Base-by-base conservation (phyloP, 2,888 invertebrate species). In the Drosophila borborema region DNA sequence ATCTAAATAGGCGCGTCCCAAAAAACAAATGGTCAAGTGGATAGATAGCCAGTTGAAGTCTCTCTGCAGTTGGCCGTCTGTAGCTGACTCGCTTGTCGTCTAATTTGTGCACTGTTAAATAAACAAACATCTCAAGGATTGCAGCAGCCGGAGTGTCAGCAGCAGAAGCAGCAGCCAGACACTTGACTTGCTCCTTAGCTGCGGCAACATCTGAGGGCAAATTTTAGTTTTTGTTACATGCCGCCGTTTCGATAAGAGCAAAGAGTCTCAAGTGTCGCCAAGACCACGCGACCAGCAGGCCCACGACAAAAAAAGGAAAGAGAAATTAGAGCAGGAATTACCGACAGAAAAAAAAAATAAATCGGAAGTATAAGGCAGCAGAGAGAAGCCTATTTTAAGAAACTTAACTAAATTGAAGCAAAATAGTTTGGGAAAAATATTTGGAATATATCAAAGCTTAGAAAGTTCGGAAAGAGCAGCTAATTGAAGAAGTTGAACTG, bases 81-180 rank as follows among this genome's bases (percentile, higher is more conserved):
- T 43, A 54, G 54, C 38, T 40, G 54, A 3, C 59, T 67, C 56
- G 79, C 61, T 65, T 80, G 70, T 74, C 80, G 79, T 86, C 86
- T 86, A 86, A 86, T 86, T 86, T 89, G 90, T 89, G 90, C 86
- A 86, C 88, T 77, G 82, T 90, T 86, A 90, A 86, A 90, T 90
- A 86, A 86, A 86, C 86, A 86, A 86, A 86, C 86, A 85, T 77
- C 64, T 66, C 69, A 77, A 78, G 56, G 62, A 67, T 74, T 65
- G 58, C 43, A 36, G 53, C 48, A 46, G 48, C 48, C 45, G 43
- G 31, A 31, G 56, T n/a, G 41, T 28, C n/a, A 70, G 68, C 68
- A 48, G 60, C 36, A 53, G 74, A 28, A 41, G 41, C 77, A 77
- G 60, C 31, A 23, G n/a, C 64, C 64, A 73, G 67, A 66, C 89